A percentile compares a stretch with the other conserved stretches of the same genome.
These are phyloP conservation scores for Acleris sparsana DNA, from an alignment of 2,888 invertebrate genomes.

Conservation along the genomic window DNA sequence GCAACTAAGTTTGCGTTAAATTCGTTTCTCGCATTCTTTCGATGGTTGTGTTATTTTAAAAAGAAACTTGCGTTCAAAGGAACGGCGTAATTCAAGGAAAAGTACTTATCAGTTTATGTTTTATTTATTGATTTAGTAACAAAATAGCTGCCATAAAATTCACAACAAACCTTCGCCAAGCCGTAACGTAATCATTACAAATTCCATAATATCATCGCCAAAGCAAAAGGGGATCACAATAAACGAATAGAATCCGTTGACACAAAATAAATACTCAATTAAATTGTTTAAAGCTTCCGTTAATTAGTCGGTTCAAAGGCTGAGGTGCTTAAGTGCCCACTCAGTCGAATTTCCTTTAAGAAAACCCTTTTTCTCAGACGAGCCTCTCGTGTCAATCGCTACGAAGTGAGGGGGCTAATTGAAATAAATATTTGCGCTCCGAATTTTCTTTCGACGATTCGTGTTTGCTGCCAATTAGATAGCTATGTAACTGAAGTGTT, in stretches of 20 bases:
- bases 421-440: slow-evolving; percentile 77
- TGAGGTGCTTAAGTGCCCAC: slow-evolving; percentile 58
- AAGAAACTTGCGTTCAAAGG: no score
- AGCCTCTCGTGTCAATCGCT: slow-evolving; percentile 75
- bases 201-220: slow-evolving; percentile 16
- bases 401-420: slow-evolving; percentile 62
- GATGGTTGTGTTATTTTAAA: no score
- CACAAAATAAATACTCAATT: slow-evolving; percentile 55
- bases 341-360: slow-evolving; percentile 63
- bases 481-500: slow-evolving; percentile 19
- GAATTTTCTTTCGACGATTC: slow-evolving; percentile 63
- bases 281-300: slow-evolving; percentile 50
- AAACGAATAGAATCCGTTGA: slow-evolving; percentile 23
- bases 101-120: no score
- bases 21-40: no score
- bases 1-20: no score
- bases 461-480: slow-evolving; percentile 49
- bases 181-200: not conserved
- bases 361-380: slow-evolving; percentile 74
- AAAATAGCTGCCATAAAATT: not conserved
- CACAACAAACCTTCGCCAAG: not conserved
- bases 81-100: no score
- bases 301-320: slow-evolving; percentile 69
- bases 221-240: slow-evolving; percentile 30
- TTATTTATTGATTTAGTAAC: not conserved